Evolutionary conservation across 2,797 vertebrate genomes (phyloP).

Genomic region (Ibycter americanus): DNA sequence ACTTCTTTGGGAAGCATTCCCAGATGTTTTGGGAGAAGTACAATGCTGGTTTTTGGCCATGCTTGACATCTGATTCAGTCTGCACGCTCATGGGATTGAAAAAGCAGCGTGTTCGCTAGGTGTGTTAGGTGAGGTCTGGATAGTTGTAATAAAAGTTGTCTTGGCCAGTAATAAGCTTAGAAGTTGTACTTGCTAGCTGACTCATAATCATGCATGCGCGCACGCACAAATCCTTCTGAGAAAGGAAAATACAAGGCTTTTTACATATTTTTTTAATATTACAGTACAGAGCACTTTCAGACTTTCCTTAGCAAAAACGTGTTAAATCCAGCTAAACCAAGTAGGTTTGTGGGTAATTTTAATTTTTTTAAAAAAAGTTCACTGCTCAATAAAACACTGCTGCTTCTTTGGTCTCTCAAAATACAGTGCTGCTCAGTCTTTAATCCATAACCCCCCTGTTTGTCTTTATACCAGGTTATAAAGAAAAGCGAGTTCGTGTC

Average conservation of each 20-base stretch:
- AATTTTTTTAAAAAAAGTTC: not conserved
- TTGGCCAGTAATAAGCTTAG: not conserved
- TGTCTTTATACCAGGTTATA: not conserved
- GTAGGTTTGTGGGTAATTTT: not conserved
- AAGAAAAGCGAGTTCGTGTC: not conserved
- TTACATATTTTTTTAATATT: not conserved
- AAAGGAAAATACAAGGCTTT: not conserved
- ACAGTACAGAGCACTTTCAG: not conserved
- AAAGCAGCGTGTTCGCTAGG: not conserved
- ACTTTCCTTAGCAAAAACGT: not conserved
- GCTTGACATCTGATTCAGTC: not conserved
- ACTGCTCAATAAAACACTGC: not conserved
- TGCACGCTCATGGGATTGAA: rapidly evolving
- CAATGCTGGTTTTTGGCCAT: not conserved
- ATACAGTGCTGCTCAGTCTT: not conserved
- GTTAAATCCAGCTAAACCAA: not conserved
- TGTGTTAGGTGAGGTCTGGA: not conserved
- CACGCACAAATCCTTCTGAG: not conserved
- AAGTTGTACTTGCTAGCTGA: not conserved
- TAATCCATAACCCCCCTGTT: not conserved
- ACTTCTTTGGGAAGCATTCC: not conserved
- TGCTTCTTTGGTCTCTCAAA: not conserved
- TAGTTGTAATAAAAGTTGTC: not conserved
- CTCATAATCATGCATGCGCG: not conserved
- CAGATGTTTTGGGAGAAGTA: not conserved